Evolutionary conservation across 2,797 vertebrate species (phyloP).

Genomic region (Mus minutoides): DNA sequence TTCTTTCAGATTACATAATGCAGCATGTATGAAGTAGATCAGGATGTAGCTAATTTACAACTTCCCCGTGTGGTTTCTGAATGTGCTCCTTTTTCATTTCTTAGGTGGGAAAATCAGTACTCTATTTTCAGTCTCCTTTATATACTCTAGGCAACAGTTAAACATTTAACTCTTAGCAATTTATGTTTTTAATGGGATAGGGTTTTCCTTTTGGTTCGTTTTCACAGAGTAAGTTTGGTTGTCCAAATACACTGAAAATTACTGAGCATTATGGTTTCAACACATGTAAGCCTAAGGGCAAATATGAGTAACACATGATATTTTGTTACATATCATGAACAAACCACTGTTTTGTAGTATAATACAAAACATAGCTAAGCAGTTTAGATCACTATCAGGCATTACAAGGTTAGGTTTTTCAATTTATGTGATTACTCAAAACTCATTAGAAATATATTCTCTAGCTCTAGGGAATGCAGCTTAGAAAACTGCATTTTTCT

Average conservation of each 20-base stretch:
- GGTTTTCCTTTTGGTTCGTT: slow-evolving; percentile 86
- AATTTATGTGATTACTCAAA: slow-evolving; percentile 88
- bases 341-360: slow-evolving; percentile 89
- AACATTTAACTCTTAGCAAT: slow-evolving; percentile 86
- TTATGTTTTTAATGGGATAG: slow-evolving; percentile 87
- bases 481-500: slow-evolving; percentile 85
- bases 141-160: slow-evolving; percentile 83
- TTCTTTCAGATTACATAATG: slow-evolving; percentile 71
- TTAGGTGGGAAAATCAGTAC: slow-evolving; percentile 78
- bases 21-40: slow-evolving; percentile 70
- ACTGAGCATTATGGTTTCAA: slow-evolving; percentile 88
- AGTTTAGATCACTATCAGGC: slow-evolving; percentile 89
- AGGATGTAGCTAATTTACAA: slow-evolving; percentile 74
- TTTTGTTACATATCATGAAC: slow-evolving; percentile 90
- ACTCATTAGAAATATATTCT: slow-evolving; percentile 87
- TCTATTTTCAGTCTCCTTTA: slow-evolving; percentile 83
- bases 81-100: slow-evolving; percentile 72
- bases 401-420: slow-evolving; percentile 87
- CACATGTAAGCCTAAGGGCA: slow-evolving; percentile 89
- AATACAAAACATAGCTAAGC: slow-evolving; percentile 88
- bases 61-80: slow-evolving; percentile 76
- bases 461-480: slow-evolving; percentile 85
- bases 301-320: slow-evolving; percentile 89
- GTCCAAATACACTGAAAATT: slow-evolving; percentile 88
- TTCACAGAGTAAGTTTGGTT: slow-evolving; percentile 86